Base-by-base conservation (phyloP, 2,888 invertebrate species). In the Oscheius myriophilus region DNA sequence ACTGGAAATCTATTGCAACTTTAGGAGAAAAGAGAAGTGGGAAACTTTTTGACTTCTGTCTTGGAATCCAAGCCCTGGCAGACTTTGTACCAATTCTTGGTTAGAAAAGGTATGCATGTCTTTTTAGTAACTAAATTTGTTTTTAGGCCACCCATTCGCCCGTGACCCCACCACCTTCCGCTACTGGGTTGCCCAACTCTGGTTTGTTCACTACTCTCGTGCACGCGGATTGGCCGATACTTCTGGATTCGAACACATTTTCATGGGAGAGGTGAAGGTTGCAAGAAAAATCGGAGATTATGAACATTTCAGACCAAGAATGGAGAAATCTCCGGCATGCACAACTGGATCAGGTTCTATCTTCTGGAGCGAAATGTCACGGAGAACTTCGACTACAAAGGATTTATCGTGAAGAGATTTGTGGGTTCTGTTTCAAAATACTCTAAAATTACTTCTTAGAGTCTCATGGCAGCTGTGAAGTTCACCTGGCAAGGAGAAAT, bases 161-260 rank as follows among this genome's bases (percentile, higher is more conserved):
- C 71, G 72, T 21, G 77, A 78, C 53, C 71, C 73, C 6, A 53
- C 62, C 1, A 73, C 73, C 2, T 80, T 72, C 67, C 77, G 80
- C 12, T 78, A 39, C 41, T 80, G 80, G 80, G 63, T 80, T 21
- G 78, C 77, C 14, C 80, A 80, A 69, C 85, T 89, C 9, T 90
- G 89, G 89, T 90, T 90, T 78, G 91, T 91, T 42, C 90, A 93
- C 79, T 96, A 94, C 87, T 91, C 93, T 0, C 90, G 94, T 72
- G 92, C 41, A 90, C 90, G 81, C 4, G 82, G 86, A 39, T 91
- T 91, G 85, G 90, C 92, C 25, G 92, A 94, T 70, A 94, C 95
- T 81, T 92, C 92, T 46, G 95, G 94, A 1, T 95, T 95, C 86
- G 95, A 96, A 87, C 95, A 96, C 85, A 91, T 94, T 25, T 94